Percentiles rank a stretch among this genome's conserved stretches.
These are phyloP conservation scores for Alouatta palliata DNA, from an alignment of 2,113 vertebrate species.

Conservation along the genomic window DNA sequence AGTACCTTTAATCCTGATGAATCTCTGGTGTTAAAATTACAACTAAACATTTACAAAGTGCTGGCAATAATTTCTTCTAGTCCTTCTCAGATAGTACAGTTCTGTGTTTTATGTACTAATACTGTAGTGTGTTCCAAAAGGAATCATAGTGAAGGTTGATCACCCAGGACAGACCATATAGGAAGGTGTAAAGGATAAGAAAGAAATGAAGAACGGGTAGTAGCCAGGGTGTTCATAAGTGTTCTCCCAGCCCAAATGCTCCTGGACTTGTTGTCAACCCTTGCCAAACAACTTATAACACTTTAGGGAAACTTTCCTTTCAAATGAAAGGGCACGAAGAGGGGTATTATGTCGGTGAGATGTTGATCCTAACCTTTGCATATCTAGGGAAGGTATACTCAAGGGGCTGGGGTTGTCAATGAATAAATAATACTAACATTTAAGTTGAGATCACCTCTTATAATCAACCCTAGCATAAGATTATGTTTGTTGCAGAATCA, in stretches of 20 bases:
- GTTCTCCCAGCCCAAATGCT: not conserved
- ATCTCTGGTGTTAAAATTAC: conserved; percentile 34
- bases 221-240: not conserved
- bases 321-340: not conserved
- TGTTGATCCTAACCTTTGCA: not conserved
- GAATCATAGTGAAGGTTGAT: not conserved
- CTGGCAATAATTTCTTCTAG: not conserved
- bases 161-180: not conserved
- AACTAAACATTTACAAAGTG: conserved; percentile 41
- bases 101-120: conserved; percentile 34
- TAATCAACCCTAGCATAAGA: not conserved
- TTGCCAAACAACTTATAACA: not conserved
- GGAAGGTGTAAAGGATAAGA: not conserved
- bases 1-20: not conserved
- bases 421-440: conserved; percentile 11
- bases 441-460: not conserved
- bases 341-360: not conserved
- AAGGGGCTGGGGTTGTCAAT: not conserved
- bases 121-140: not conserved
- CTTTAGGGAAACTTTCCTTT: not conserved
- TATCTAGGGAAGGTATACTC: not conserved
- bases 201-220: not conserved
- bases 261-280: not conserved
- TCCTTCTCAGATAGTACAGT: not conserved
- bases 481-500: not conserved